phyloP scores from a whole-genome alignment of 2,113 vertebrate genomes.

The Psittacus erithacus region DNA sequence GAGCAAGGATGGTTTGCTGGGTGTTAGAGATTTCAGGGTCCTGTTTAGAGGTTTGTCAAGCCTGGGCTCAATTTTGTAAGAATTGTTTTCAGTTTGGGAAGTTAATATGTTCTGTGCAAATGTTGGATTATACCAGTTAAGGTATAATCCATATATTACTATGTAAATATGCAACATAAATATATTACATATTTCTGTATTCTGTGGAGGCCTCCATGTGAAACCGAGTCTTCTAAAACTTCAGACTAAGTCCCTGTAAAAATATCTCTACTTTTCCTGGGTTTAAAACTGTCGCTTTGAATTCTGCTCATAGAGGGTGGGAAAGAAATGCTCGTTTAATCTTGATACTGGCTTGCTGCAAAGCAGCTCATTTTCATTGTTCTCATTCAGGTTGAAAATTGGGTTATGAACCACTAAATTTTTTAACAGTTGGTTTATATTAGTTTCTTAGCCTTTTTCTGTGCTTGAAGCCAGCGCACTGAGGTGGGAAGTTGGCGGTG shows the following conservation, averaged over 20 bases:
- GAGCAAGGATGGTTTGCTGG: neutral
- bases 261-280: neutral
- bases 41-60: neutral
- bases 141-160: neutral
- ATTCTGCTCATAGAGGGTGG: neutral
- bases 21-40: neutral
- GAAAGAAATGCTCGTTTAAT: neutral
- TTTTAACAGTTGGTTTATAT: neutral
- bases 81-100: neutral
- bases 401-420: neutral
- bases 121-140: neutral
- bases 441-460: neutral
- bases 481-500: neutral
- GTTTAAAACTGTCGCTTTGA: neutral
- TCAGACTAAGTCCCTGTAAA: neutral
- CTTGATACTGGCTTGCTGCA: neutral
- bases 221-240: neutral
- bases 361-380: neutral
- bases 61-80: neutral
- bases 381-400: neutral
- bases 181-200: neutral
- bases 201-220: neutral
- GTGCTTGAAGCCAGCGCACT: neutral
- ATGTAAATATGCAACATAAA: neutral
- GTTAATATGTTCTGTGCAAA: neutral